Conservation (phyloP, 1,140 invertebrate species). For the Eriosoma lanigerum region DNA sequence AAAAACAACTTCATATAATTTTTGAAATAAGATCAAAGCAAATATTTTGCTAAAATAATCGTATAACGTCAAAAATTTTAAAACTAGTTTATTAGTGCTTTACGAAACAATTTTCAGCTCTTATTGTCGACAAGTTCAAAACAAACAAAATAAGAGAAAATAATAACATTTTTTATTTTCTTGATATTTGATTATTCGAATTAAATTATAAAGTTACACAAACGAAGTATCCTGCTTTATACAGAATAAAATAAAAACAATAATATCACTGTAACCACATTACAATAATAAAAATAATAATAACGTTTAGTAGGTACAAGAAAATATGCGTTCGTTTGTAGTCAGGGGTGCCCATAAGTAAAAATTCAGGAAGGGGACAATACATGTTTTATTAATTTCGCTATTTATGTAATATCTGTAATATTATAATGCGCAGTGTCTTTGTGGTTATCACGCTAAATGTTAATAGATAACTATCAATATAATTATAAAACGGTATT, state of each 20-base stretch:
- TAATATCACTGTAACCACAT: no score
- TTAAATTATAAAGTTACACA: neutral
- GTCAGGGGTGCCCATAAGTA: no score
- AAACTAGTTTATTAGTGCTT: conserved; percentile 20
- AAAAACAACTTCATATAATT: conserved; percentile 32
- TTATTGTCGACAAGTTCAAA: neutral
- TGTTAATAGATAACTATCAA: no score
- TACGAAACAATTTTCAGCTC: conserved; percentile 8
- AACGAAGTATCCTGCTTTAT: neutral
- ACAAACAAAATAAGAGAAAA: neutral
- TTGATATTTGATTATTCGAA: neutral
- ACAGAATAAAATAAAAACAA: neutral
- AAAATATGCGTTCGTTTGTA: neutral
- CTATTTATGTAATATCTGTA: no score
- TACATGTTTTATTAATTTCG: no score
- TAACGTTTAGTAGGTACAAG: no score
- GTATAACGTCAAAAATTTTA: conserved; percentile 12
- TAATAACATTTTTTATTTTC: neutral
- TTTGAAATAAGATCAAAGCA: conserved; percentile 32
- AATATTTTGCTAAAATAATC: conserved; percentile 30
- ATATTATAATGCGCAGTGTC: no score
- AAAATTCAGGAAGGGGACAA: no score
- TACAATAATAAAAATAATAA: no score
- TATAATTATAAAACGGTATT: no score
- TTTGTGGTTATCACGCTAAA: no score